Evolutionary conservation across 2,888 invertebrate species (phyloP).

Genomic region (Boloria selene): DNA sequence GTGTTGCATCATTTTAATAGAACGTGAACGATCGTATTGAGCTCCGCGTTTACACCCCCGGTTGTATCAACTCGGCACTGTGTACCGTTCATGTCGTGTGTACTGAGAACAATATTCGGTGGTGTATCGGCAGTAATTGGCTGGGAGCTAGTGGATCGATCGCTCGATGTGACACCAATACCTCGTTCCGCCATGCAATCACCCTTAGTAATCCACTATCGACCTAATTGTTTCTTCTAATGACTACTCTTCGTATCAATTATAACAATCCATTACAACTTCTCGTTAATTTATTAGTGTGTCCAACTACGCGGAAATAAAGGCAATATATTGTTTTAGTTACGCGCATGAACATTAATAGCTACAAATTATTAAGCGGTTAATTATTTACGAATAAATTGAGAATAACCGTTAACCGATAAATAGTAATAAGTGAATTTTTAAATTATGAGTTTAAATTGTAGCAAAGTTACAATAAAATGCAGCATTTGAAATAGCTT

Average conservation of each 20-base stretch:
- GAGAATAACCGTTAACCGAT: not conserved
- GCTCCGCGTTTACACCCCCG: not conserved
- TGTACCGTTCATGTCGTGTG: slow-evolving; percentile 44
- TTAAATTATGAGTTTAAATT: slow-evolving; percentile 2
- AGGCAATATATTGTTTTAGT: slow-evolving; percentile 32
- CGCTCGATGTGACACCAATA: slow-evolving; percentile 73
- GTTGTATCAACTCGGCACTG: slow-evolving; percentile 8
- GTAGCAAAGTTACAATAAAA: slow-evolving; percentile 19
- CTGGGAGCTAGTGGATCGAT: slow-evolving; percentile 73
- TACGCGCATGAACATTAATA: slow-evolving; percentile 17
- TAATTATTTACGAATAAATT: slow-evolving; percentile 9
- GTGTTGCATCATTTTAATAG: slow-evolving; percentile 24
- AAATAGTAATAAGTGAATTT: not conserved
- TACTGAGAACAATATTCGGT: slow-evolving; percentile 72
- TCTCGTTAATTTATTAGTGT: slow-evolving; percentile 52
- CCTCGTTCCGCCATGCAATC: slow-evolving; percentile 71
- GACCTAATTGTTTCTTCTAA: slow-evolving; percentile 76
- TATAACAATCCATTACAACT: slow-evolving; percentile 58
- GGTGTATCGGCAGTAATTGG: slow-evolving; percentile 74
- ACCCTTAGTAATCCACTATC: slow-evolving; percentile 72
- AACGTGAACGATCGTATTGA: not conserved
- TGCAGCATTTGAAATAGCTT: slow-evolving; percentile 38
- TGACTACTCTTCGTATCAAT: slow-evolving; percentile 65
- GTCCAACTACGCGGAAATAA: slow-evolving; percentile 41
- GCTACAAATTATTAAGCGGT: slow-evolving; percentile 9